Base-by-base conservation (phyloP, 2,888 invertebrate species). In the Punctoribates punctum region DNA sequence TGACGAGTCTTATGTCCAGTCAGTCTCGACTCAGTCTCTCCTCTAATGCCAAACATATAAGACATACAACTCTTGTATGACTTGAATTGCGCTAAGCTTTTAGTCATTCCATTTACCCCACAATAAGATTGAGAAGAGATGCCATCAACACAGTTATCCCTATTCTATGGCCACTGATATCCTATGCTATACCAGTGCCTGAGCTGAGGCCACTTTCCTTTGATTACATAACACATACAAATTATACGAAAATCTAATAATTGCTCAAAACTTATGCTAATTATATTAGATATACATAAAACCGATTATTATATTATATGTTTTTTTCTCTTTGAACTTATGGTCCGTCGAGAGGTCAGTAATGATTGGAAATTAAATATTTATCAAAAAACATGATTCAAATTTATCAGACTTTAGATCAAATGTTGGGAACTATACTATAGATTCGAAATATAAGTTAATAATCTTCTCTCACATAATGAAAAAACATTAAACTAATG, bases 221-320 rank as follows among this genome's bases (percentile, higher is more conserved):
- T 70, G 70, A 70, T 70, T 70, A 23, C 46, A 46, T 34, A 65
- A 11, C 34, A 29, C 65, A 65, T 65, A 6, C 70, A 38, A 17
- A 70, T 70, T 6, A 70, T 70, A 70, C 46, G 20, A 38, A 46
- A 46, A 23, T 70, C 38, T 25, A 70, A 70, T 70, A 70, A 70
- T 46, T 70, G 70, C 42, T 70, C 46, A 23, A n/a, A 70, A 70
- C 70, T 23, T 70, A 70, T 70, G 70, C 70, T 70, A 70, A 70
- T 70, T 70, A 46, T 70, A 70, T 70, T 70, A 70, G 23, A 17
- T 70, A 70, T 46, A 46, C 46, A 70, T 65, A 65, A 65, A 65
- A 17, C 65, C 34, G 34, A 65, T 65, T 65, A 65, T 29, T 60
- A n/a, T n/a, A n/a, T n/a, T n/a, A n/a, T 13, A 11, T 60, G 8